phyloP scores from a whole-genome alignment of 2,113 vertebrate genomes.

The Anolis carolinensis region DNA sequence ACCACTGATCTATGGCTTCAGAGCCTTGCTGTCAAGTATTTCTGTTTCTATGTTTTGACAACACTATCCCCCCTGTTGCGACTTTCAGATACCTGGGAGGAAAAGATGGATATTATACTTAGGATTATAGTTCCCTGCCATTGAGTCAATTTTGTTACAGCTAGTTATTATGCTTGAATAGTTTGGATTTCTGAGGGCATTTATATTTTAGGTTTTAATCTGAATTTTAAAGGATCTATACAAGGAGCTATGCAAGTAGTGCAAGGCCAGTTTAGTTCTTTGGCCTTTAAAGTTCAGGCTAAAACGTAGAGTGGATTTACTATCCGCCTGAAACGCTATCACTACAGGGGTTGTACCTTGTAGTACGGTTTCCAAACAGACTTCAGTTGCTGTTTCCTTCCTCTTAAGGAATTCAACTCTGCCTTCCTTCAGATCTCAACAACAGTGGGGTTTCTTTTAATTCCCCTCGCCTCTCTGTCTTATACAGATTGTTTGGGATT shows the following conservation, averaged over 20 bases:
- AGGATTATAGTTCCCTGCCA: no score
- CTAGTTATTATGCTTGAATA: not conserved
- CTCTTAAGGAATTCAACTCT: not conserved
- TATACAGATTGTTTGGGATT: slow-evolving; percentile 19
- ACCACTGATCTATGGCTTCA: no score
- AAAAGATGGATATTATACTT: not conserved
- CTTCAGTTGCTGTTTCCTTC: not conserved
- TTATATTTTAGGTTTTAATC: no score
- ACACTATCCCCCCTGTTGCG: not conserved
- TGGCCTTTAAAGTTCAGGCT: no score
- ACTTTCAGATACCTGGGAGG: not conserved
- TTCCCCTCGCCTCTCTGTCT: not conserved
- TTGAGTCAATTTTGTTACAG: not conserved
- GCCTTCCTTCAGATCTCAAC: slow-evolving; percentile 13
- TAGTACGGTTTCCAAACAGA: not conserved
- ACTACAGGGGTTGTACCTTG: not conserved
- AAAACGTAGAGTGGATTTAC: no score
- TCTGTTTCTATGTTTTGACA: not conserved
- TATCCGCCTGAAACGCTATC: no score
- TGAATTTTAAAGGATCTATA: no score
- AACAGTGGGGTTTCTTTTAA: slow-evolving; percentile 5
- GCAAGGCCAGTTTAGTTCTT: no score
- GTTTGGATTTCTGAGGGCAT: not conserved
- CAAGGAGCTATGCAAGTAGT: no score
- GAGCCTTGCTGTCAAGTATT: not conserved